Conservation (phyloP, 2,113 vertebrate genomes). For the Zingel zingel region DNA sequence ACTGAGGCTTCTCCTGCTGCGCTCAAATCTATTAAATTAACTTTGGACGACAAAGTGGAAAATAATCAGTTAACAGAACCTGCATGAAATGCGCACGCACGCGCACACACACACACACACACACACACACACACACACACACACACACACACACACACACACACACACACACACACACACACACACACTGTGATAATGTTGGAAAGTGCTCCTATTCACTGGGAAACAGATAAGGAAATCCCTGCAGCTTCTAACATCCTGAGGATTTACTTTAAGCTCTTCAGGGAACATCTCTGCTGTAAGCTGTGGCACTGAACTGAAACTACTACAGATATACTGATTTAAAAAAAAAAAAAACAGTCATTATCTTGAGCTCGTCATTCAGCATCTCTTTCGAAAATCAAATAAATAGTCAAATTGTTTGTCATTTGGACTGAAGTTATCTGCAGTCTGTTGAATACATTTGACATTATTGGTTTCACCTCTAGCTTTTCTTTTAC, state of each 20-base stretch:
- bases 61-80: conserved; percentile 43
- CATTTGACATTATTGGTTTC: background rate
- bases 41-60: conserved; percentile 34
- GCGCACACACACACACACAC: background rate
- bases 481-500: background rate
- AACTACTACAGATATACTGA: conserved; percentile 5
- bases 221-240: conserved; percentile 51
- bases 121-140: background rate
- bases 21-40: conserved; percentile 20
- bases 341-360: background rate
- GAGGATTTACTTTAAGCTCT: conserved; percentile 44
- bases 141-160: background rate
- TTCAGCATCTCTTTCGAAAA: background rate
- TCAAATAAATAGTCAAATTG: background rate
- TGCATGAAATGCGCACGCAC: background rate
- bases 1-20: background rate
- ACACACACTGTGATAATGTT: conserved; percentile 23
- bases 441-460: background rate
- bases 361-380: background rate
- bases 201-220: conserved; percentile 24
- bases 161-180: background rate
- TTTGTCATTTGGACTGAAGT: background rate
- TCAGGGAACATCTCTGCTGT: conserved; percentile 20
- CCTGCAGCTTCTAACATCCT: conserved; percentile 13
- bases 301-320: conserved; percentile 13